Percentiles rank a stretch among this genome's conserved stretches.
phyloP scores from a whole-genome alignment of 2,113 vertebrate genomes.

The Nycticryphes semicollaris region DNA sequence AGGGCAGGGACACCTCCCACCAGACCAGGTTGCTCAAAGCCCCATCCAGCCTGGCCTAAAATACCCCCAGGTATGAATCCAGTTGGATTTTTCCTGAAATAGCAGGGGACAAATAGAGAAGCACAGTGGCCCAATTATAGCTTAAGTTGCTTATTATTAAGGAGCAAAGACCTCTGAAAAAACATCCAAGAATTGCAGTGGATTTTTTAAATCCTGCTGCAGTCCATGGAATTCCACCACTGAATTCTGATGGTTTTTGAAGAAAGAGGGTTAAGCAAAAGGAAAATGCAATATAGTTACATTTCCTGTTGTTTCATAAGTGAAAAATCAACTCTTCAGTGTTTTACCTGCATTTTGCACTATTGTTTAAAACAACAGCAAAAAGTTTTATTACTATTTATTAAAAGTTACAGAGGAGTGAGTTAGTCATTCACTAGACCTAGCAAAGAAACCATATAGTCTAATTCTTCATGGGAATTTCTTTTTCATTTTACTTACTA shows the following conservation, averaged over 20 bases:
- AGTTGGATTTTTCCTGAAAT: neutral
- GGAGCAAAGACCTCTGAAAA: neutral
- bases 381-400: neutral
- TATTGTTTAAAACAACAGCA: slow-evolving; percentile 4
- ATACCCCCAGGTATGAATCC: neutral
- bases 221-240: neutral
- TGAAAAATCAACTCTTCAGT: neutral
- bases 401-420: neutral
- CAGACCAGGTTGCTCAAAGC: neutral
- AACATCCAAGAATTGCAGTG: neutral
- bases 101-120: neutral
- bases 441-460: neutral
- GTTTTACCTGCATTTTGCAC: neutral
- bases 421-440: neutral
- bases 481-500: neutral
- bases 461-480: neutral
- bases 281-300: neutral
- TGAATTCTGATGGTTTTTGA: neutral
- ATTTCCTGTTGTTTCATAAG: neutral
- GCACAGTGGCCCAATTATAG: neutral
- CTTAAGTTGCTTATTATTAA: neutral
- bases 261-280: neutral
- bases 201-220: neutral
- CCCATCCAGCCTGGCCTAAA: neutral
- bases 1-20: neutral